Evolutionary conservation across 2,888 invertebrate genomes (phyloP).

Genomic region (Drosophila nr. perissopoda): DNA sequence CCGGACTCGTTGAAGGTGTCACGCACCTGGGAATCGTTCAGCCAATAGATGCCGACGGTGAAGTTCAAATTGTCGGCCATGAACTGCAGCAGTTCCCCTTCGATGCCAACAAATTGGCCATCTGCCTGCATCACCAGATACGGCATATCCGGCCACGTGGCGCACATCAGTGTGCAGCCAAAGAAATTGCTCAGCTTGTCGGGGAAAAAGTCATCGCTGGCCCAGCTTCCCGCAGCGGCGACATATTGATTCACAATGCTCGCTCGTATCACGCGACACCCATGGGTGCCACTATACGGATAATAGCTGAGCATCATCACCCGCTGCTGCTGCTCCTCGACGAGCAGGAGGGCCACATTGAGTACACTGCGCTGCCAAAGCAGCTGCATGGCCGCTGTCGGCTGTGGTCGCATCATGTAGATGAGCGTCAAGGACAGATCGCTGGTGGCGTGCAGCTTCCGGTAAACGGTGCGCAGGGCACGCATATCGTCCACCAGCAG

Average conservation of each 20-base stretch:
- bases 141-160: slow-evolving; percentile 78
- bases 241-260: slow-evolving; percentile 66
- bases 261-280: slow-evolving; percentile 59
- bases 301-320: slow-evolving; percentile 72
- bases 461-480: slow-evolving; percentile 49
- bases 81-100: slow-evolving; percentile 74
- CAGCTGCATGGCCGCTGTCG: slow-evolving; percentile 46
- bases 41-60: slow-evolving; percentile 59
- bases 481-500: slow-evolving; percentile 60
- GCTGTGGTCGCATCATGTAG: slow-evolving; percentile 55
- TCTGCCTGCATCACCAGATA: slow-evolving; percentile 56
- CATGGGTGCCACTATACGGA: slow-evolving; percentile 57
- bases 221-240: slow-evolving; percentile 43
- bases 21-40: slow-evolving; percentile 59
- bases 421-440: slow-evolving; percentile 65
- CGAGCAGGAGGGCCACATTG: slow-evolving; percentile 58
- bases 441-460: slow-evolving; percentile 49
- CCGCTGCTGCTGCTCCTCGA: background rate
- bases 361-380: slow-evolving; percentile 68
- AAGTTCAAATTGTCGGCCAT: slow-evolving; percentile 74
- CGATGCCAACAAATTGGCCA: slow-evolving; percentile 71
- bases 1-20: slow-evolving; percentile 64
- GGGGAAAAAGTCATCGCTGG: slow-evolving; percentile 47
- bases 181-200: slow-evolving; percentile 67
- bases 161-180: slow-evolving; percentile 75